These are phyloP conservation scores for Condylura cristata DNA, from an alignment of 2,113 vertebrate species.

Conservation along the genomic window DNA sequence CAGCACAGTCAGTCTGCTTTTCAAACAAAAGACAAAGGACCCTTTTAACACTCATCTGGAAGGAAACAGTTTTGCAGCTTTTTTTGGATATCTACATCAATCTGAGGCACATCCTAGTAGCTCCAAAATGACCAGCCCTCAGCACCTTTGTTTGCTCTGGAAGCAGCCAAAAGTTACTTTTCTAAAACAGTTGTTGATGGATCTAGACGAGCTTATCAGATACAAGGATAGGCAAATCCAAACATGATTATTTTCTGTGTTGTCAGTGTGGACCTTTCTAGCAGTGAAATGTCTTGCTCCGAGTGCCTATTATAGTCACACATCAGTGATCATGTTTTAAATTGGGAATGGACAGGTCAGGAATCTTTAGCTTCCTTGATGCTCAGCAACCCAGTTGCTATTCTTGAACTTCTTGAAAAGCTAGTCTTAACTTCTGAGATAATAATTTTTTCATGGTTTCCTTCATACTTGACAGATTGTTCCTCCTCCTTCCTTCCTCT, in stretches of 20 bases:
- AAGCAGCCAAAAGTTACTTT: background rate
- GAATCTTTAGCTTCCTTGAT: background rate
- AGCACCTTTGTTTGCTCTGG: background rate
- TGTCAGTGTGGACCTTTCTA: background rate
- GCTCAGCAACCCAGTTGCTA: background rate
- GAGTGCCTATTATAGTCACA: background rate
- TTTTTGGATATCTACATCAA: background rate
- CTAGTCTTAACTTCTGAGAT: background rate
- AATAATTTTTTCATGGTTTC: background rate
- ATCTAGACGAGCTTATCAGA: background rate
- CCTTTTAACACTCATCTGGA: background rate
- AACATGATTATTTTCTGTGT: background rate
- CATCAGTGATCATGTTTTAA: background rate
- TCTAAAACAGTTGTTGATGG: background rate
- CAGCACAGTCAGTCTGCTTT: background rate
- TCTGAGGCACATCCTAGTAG: background rate
- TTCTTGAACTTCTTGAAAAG: background rate
- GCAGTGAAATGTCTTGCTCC: background rate
- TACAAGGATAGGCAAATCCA: background rate
- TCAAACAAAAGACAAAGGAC: background rate
- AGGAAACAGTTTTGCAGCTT: background rate
- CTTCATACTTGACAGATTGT: background rate
- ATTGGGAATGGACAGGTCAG: background rate
- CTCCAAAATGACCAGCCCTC: background rate
- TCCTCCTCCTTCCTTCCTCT: background rate